phyloP scores from a whole-genome alignment of 2,113 vertebrate genomes.

The Grus americana region DNA sequence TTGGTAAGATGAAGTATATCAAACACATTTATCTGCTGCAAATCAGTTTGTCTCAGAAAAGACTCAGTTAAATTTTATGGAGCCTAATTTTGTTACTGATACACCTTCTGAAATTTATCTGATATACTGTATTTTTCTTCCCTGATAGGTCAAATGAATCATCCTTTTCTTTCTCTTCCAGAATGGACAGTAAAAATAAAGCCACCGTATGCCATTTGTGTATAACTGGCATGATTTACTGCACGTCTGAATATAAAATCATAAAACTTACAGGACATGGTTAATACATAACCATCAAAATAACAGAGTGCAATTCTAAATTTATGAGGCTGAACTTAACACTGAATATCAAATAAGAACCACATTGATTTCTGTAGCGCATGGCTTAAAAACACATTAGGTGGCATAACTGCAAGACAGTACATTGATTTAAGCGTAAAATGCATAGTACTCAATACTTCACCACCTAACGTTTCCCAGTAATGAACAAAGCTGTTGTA shows the following conservation, averaged over 20 bases:
- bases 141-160: constrained; percentile 61
- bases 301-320: constrained; percentile 89
- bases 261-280: constrained; percentile 84
- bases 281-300: constrained; percentile 90
- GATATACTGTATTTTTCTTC: constrained; percentile 59
- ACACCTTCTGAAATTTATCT: constrained; percentile 68
- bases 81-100: constrained; percentile 62
- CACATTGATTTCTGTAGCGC: constrained; percentile 88
- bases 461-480: constrained; percentile 77
- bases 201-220: constrained; percentile 57
- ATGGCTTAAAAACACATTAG: constrained; percentile 95
- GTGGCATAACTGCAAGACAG: constrained; percentile 87
- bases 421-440: constrained; percentile 91
- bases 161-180: constrained; percentile 47
- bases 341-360: constrained; percentile 87
- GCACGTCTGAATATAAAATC: constrained; percentile 78
- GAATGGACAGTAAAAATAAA: constrained; percentile 69
- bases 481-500: constrained; percentile 83
- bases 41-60: constrained; percentile 61
- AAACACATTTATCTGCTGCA: constrained; percentile 59
- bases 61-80: constrained; percentile 71
- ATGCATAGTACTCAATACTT: constrained; percentile 79
- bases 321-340: constrained; percentile 86
- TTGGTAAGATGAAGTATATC: constrained; percentile 41
- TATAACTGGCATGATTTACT: constrained; percentile 81